Base-by-base conservation (phyloP, 1,140 invertebrate genomes). In the Drosophila bocqueti region DNA sequence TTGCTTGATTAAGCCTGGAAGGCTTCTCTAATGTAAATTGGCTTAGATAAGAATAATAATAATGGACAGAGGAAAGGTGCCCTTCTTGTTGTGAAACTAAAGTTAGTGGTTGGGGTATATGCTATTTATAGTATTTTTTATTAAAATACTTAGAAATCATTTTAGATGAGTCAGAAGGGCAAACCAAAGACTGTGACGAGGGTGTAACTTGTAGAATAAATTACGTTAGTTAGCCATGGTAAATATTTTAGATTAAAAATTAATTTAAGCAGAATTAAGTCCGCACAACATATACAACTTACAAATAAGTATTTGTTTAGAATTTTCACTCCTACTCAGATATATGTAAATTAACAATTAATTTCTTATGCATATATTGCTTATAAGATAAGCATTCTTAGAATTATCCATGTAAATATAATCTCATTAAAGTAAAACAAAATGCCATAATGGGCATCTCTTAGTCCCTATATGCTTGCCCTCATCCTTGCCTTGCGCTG, bases 1-100 rank as follows among this genome's bases (percentile, higher is more conserved):
- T 57, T 57, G 36, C 54, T 40, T 57, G 54, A 40, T 40, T 57
- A 26, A 40, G 54, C 54, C 54, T 57, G 18, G 54, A 57, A 57
- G 54, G 54, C 54, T 26, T 11, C 54, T 40, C 36, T 40, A 24
- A 7, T 4, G 21, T 26, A 40, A 57, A 57, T 57, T 57, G 54
- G 7, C 21, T 3, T 1, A 24, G 34, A 55, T 24, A 24, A 3
- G 54, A 38, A n/a, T 57, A 55, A 38, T 38, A 24, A 5, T 21
- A 55, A 55, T 38, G 8, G 34, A 8, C 4, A 38, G 16, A n/a
- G 24, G 7, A 10, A 45, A 18, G 0, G 5, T 4, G 18, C 13
- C 8, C 16, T 21, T 8, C 1, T 38, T 24, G 7, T 7, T 21
- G 0, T 21, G 7, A 16, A 55, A 55, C 6, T 55, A 16, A 0